Evolutionary conservation across 1,140 invertebrate species (phyloP), one percentile per base, ranked within the genome.

Genomic region (Megathymus violae): DNA sequence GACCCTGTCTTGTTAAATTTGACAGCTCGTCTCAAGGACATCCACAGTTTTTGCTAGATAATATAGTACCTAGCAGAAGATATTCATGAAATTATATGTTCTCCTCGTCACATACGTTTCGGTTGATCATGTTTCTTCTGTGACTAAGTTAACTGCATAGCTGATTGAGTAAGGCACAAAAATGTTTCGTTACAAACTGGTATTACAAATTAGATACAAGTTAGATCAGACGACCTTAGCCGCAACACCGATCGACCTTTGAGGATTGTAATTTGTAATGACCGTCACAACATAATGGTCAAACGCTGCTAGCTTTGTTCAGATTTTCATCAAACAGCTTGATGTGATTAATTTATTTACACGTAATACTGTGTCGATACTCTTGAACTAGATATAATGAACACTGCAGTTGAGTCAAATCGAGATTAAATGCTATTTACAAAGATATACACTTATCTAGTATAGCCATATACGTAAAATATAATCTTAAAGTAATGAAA

Each of bases 241-340:
- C 69, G 68, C 74, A 85, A 74, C 65, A 66, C 62, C 66, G 71
- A 67, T 79, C 78, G 73, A 79, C 69, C 82, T 81, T 84, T 81
- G 74, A 78, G 74, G 74, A 82, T 72, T 67, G 67, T 47, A 48
- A 43, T 61, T 72, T 67, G 67, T 47, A 48, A 43, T 61, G 74
- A 74, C 70, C 64, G 69, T 69, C 72, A 70, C 64, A 56, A 64
- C 58, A 62, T 68, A 70, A 60, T 61, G 58, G 27, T 47, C 17
- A 64, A 69, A 56, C 47, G 48, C 50, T 62, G 31, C 17, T 34
- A 34, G 47, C 34, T 34, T 34, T 50, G 17, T 50, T 13, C 25
- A 50, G 47, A 50, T 50, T 50, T 34, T 31, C 25, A 50, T 34
- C 9, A 4, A 34, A 17, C 11, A 15, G 22, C 10, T 16, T n/a